Conservation (phyloP, 1,140 invertebrate genomes). For the Phocides pigmalion region DNA sequence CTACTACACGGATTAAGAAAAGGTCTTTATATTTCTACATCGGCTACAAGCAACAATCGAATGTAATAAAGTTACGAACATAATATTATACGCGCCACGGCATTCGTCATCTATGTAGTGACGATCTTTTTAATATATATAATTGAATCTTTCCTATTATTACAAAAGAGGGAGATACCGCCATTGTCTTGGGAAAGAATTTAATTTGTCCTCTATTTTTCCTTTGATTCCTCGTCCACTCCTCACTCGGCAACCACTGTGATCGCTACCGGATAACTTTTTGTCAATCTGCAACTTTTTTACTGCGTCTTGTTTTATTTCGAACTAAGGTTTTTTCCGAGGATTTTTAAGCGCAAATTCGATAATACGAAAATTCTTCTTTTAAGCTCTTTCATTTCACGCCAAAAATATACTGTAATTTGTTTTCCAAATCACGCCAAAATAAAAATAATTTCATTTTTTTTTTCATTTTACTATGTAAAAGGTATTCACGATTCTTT, state of each 20-base stretch:
- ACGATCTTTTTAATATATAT: slow-evolving; percentile 4
- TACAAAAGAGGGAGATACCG: slow-evolving; percentile 9
- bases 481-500: too few relatives aligned
- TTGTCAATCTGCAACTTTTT: not conserved
- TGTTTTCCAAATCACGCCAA: too few relatives aligned
- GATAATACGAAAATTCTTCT: too few relatives aligned
- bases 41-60: not conserved
- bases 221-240: slow-evolving; percentile 5
- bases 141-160: slow-evolving; percentile 13
- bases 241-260: not conserved
- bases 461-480: too few relatives aligned
- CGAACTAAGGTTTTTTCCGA: too few relatives aligned
- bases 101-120: not conserved
- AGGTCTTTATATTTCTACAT: not conserved
- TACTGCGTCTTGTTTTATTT: too few relatives aligned
- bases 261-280: slow-evolving; percentile 9
- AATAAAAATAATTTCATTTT: too few relatives aligned
- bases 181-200: slow-evolving; percentile 22
- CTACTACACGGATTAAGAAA: too few relatives aligned
- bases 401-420: too few relatives aligned
- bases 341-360: too few relatives aligned
- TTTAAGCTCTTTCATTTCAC: too few relatives aligned
- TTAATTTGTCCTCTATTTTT: slow-evolving; percentile 22
- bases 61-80: slow-evolving; percentile 2
- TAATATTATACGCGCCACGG: not conserved